Conservation (phyloP, 2,888 invertebrate genomes). For the Heliconius aoede region DNA sequence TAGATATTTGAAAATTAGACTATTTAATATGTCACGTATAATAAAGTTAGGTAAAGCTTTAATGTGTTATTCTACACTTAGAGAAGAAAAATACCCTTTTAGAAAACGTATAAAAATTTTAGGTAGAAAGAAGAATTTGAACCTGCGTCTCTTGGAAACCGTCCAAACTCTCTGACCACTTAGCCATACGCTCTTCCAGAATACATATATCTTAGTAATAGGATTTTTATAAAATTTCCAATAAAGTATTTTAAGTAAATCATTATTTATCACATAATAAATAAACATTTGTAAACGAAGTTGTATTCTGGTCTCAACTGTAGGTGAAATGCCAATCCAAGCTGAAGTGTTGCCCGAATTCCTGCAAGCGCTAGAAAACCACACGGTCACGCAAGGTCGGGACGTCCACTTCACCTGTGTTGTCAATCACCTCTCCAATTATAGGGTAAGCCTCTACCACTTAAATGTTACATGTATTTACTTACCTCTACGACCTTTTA, state of each 20-base stretch:
- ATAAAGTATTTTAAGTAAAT: too few species aligned
- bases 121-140: too few species aligned
- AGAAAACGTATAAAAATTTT: too few species aligned
- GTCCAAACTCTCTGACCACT: too few species aligned
- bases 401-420: slow-evolving; percentile 95
- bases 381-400: slow-evolving; percentile 93
- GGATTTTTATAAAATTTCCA: too few species aligned
- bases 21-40: too few species aligned
- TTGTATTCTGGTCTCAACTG: not conserved
- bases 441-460: slow-evolving; percentile 86
- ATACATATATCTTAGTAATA: too few species aligned
- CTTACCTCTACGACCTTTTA: slow-evolving; percentile 16
- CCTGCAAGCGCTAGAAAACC: slow-evolving; percentile 92
- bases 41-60: not conserved
- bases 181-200: too few species aligned
- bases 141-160: too few species aligned
- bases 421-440: slow-evolving; percentile 93
- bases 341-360: slow-evolving; percentile 90
- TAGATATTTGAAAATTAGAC: too few species aligned
- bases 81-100: too few species aligned
- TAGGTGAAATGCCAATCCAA: slow-evolving; percentile 88
- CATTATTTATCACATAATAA: not conserved
- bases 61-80: too few species aligned
- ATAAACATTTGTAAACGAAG: not conserved
- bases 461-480: slow-evolving; percentile 17